Evolutionary conservation across 2,888 invertebrate species (phyloP).

Genomic region (Leptarthrus brevirostris): DNA sequence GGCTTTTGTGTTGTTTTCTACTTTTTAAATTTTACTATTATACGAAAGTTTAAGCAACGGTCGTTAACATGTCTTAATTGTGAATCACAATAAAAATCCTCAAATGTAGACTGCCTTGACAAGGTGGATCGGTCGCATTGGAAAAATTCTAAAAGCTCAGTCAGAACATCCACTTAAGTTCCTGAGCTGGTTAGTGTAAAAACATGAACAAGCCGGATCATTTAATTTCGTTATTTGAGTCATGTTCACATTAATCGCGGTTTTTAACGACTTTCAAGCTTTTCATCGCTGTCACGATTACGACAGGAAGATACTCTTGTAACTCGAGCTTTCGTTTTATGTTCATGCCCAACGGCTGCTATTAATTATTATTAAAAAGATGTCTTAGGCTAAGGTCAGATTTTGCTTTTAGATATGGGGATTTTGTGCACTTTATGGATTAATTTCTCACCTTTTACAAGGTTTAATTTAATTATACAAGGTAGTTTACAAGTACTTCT

Average conservation of each 20-base stretch:
- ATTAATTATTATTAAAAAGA: slow-evolving; percentile 41
- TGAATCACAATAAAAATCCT: slow-evolving; percentile 17
- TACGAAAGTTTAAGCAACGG: neutral
- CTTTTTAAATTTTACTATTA: neutral
- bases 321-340: neutral
- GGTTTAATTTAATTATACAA: slow-evolving; percentile 6
- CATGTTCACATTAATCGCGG: neutral
- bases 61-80: neutral
- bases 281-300: neutral
- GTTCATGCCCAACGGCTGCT: neutral
- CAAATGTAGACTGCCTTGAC: slow-evolving; percentile 23
- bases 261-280: slow-evolving; percentile 13
- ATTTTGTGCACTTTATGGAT: slow-evolving; percentile 22
- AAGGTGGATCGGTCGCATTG: slow-evolving; percentile 24
- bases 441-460: slow-evolving; percentile 25
- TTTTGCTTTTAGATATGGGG: slow-evolving; percentile 4
- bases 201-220: too few relatives aligned
- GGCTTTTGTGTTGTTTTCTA: too few relatives aligned
- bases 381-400: slow-evolving; percentile 17
- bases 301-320: slow-evolving; percentile 16
- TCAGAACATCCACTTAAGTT: neutral
- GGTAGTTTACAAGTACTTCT: too few relatives aligned
- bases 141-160: neutral
- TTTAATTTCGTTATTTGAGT: too few relatives aligned
- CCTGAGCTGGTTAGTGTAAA: neutral